Evolutionary conservation across 2,797 vertebrate species (phyloP).

Genomic region (Sorex maritimensis): DNA sequence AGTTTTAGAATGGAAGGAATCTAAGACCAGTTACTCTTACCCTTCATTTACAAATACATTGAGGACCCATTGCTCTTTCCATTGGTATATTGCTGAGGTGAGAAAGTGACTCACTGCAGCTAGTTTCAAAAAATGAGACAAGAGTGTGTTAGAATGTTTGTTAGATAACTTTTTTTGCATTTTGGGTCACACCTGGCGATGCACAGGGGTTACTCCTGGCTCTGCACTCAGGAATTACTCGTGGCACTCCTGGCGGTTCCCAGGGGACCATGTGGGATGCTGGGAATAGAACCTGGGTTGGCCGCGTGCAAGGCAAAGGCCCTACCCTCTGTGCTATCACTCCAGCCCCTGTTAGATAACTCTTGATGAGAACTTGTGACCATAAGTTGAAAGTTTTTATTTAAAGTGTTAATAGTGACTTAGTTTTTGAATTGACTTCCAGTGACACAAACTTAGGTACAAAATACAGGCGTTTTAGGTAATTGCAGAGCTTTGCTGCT

Average conservation of each 20-base stretch:
- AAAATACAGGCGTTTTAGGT: constrained; percentile 49
- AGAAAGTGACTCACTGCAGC: constrained; percentile 12
- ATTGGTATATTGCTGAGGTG: constrained; percentile 39
- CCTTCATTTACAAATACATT: background rate
- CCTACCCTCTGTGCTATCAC: no score
- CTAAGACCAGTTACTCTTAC: background rate
- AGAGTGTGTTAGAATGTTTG: constrained; percentile 19
- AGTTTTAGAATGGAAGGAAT: constrained; percentile 49
- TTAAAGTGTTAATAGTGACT: constrained; percentile 42
- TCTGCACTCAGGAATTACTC: no score
- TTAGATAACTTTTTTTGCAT: background rate
- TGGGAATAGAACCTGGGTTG: no score
- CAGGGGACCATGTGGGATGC: no score
- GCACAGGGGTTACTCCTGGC: no score
- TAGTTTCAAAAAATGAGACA: constrained; percentile 58
- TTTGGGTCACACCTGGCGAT: no score
- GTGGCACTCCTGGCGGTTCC: no score
- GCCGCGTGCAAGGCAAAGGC: no score
- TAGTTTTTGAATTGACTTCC: constrained; percentile 63
- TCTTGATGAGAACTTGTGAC: constrained; percentile 48
- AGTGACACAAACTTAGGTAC: constrained; percentile 47
- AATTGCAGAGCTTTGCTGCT: constrained; percentile 44
- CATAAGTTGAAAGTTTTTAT: constrained; percentile 48
- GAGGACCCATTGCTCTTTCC: constrained; percentile 50
- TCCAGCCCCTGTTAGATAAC: background rate